phyloP scores from a whole-genome alignment of 2,113 vertebrate genomes.

The Silurus asotus region DNA sequence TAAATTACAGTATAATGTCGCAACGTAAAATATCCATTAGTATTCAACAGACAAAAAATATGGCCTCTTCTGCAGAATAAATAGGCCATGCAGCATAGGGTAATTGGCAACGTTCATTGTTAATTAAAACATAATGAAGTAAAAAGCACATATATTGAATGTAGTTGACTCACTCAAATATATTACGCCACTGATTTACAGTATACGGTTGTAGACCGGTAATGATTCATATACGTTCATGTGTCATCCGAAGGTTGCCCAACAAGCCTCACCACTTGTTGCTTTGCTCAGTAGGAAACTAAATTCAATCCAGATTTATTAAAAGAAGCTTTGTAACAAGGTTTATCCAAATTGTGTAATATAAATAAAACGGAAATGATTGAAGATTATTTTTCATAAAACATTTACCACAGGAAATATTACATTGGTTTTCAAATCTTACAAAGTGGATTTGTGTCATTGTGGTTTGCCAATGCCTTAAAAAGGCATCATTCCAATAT shows the following conservation, averaged over 20 bases:
- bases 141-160: too few species aligned
- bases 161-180: too few species aligned
- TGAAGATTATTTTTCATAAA: not conserved
- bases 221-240: not conserved
- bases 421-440: too few species aligned
- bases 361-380: not conserved
- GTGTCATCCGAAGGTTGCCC: not conserved
- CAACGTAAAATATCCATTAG: too few species aligned
- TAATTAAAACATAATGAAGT: too few species aligned
- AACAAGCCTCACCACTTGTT: not conserved
- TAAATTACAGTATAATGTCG: too few species aligned
- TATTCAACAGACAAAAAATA: too few species aligned
- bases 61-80: too few species aligned
- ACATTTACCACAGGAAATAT: not conserved
- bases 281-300: not conserved
- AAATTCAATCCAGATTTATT: not conserved
- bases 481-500: not conserved
- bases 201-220: not conserved
- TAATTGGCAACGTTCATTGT: too few species aligned
- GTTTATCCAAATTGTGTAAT: not conserved
- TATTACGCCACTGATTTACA: too few species aligned
- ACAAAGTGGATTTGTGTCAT: too few species aligned
- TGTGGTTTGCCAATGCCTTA: not conserved
- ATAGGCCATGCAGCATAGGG: too few species aligned
- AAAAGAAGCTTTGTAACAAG: not conserved